Evolutionary conservation across 1,140 invertebrate genomes (phyloP), one percentile per base, ranked within the genome.

Genomic region (Papilio dardanus): DNA sequence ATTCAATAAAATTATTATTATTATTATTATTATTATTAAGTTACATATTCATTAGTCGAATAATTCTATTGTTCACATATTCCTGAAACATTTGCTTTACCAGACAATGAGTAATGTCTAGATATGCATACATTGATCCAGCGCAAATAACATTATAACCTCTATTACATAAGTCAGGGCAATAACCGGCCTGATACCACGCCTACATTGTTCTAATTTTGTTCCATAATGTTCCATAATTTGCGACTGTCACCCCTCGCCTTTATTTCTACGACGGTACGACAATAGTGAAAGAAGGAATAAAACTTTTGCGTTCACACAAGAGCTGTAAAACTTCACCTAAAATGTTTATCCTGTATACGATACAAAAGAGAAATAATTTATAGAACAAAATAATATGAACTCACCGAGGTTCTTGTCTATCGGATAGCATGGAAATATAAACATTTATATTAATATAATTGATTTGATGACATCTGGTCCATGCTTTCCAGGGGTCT

Each of bases 331-430:
- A n/a, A n/a, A n/a, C n/a, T n/a, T n/a, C n/a, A n/a, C n/a, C n/a
- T n/a, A n/a, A n/a, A n/a, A n/a, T n/a, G n/a, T n/a, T n/a, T n/a
- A 21, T 46, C 16, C n/a, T 46, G n/a, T 62, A 28, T 14, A 58
- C 14, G 30, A 28, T 58, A 16, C n/a, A n/a, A n/a, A n/a, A n/a
- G n/a, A n/a, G n/a, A n/a, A n/a, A n/a, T n/a, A n/a, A n/a, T n/a
- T n/a, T n/a, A n/a, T n/a, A 46, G 6, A 19, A 46, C 42, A 46
- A 46, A 16, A 16, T 42, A 42, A 42, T n/a, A 46, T 69, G 76
- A 85, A 91, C 88, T 92, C 88, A 92, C 90, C 88, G 81, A 90
- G 84, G 79, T 91, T 91, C 85, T 92, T 91, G 87, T 92, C 89
- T 92, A 86, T 86, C 87, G 83, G 90, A 73, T 77, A 79, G 88